Base-by-base conservation (phyloP, 2,888 invertebrate species). In the Agonopterix arenella region DNA sequence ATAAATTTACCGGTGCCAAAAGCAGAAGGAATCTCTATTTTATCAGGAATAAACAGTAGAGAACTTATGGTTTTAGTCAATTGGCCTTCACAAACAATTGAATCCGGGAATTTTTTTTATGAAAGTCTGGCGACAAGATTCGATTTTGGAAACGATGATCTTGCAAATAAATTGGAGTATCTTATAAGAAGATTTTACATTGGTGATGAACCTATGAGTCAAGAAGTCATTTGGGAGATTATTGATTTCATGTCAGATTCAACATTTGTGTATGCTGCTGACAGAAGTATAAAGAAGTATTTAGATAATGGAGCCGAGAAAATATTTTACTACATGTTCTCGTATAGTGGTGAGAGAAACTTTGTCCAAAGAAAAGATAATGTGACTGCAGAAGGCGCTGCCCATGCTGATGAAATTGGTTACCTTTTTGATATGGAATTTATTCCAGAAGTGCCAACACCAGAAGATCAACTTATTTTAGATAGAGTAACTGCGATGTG, bases 271-370 rank as follows among this genome's bases (percentile, higher is more conserved):
- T 60, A 77, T 54, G 76, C 81, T 0, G 52, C 64, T 1, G 68
- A 72, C 11, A 66, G 74, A 54, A 69, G 62, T 48, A 61, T 81
- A 1, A 51, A 53, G 4, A 72, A 65, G 44, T 77, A 62, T 55
- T 47, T 73, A 2, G 58, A 64, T 1, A 66, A 57, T 46, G 60
- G 56, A 8, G 70, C 66, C 1, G 55, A 57, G 0, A 51, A 63
- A 5, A 66, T 82, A n/a, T 84, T 62, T 48, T 70, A 72, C 11
- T 84, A 82, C 13, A 53, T 78, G 55, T 84, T 84, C 60, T 62
- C 73, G 0, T 80, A 80, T 36, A 56, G 51, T 8, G 79, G 82
- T n/a, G 66, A 51, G 3, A 61, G 68, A 48, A 79, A 70, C 55
- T 57, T 52, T n/a, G 42, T 52, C 0, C 70, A 65, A 55, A 46